Evolutionary conservation across 2,888 invertebrate species (phyloP), one percentile per base, ranked within the genome.

Genomic region (Strigamia crassipes): DNA sequence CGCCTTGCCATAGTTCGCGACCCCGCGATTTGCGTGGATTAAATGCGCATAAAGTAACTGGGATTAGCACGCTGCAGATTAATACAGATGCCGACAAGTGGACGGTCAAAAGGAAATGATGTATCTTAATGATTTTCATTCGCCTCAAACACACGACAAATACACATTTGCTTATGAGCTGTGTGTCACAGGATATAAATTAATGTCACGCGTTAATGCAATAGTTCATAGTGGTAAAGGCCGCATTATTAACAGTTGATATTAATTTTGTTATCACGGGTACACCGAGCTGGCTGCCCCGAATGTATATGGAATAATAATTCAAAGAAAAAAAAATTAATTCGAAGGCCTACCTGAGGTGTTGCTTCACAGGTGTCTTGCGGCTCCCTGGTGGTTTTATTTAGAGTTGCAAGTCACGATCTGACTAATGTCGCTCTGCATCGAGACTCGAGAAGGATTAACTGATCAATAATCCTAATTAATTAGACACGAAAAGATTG

Each of bases 401-500:
- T 66, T 66, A 4, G 21, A 66, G 61, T 21, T 66, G 61, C 61
- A 66, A 66, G 61, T 66, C 61, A 66, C 61, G 61, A 66, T 66
- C 61, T 66, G 61, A 66, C 21, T 23, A 66, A 66, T 23, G 61
- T 18, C 61, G 21, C n/a, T 66, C 61, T 66, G 23, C 61, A 21
- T 21, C 61, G 61, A 21, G 61, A 23, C 61, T 66, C 61, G 18
- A 66, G 21, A 23, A 21, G 61, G 61, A 66, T 66, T 66, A 66
- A 66, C 61, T 66, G 23, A 66, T 66, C 61, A 66, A 66, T 66
- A 66, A 66, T 66, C 61, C 61, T 66, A 66, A 66, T 66, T 66
- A 66, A 66, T 66, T 66, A 66, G 61, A 66, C 61, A 66, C 61
- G 12, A 61, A 61, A 10, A 66, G 21, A 66, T 66, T 66, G 23